Base-by-base conservation (phyloP, 2,113 vertebrate genomes). In the Leptobrachium leishanense region DNA sequence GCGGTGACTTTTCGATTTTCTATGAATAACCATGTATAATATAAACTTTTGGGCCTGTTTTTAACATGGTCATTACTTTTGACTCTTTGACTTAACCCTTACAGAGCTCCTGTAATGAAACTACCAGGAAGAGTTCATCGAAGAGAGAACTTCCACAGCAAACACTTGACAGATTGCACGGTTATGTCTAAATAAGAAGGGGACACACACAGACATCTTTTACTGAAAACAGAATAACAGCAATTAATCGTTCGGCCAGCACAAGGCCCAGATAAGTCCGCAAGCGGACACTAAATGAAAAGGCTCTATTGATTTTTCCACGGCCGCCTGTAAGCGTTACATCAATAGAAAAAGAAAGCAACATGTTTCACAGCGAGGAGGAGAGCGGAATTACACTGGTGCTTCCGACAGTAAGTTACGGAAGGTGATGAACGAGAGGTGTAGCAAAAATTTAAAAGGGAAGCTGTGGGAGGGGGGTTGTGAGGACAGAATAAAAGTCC, bases 291-390 rank as follows among this genome's bases (percentile, higher is more conserved):
- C 78, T 74, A 74, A 94, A 97, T 95, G 96, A 97, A 97, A 96
- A 95, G 95, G 94, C 40, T 79, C 88, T 95, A 98, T 98, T 96
- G 97, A 99, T 98, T 98, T 94, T 97, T 91, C 95, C 95, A 96
- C 94, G 94, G 96, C 94, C 90, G 94, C 95, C 97, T 98, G 96
- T 97, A 98, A 98, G 96, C 95, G 93, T 97, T 95, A 96, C 96
- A 97, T 98, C 96, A 98, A 98, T 96, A 97, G 96, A 92, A 90
- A 96, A 97, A 95, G 94, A 96, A 96, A 97, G 95, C 94, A 90
- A 90, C 89, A 92, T 93, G 91, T 95, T 95, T 96, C 96, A 96
- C 85, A 86, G 94, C 90, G 95, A 94, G 89, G 91, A 87, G 90
- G 93, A 96, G 53, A 68, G 78, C 71, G 41, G 72, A 89, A 87